A percentile compares a stretch with the other conserved stretches of the same genome.
Evolutionary conservation across 2,113 vertebrate species (phyloP).

Genomic region (Mesocricetus auratus): DNA sequence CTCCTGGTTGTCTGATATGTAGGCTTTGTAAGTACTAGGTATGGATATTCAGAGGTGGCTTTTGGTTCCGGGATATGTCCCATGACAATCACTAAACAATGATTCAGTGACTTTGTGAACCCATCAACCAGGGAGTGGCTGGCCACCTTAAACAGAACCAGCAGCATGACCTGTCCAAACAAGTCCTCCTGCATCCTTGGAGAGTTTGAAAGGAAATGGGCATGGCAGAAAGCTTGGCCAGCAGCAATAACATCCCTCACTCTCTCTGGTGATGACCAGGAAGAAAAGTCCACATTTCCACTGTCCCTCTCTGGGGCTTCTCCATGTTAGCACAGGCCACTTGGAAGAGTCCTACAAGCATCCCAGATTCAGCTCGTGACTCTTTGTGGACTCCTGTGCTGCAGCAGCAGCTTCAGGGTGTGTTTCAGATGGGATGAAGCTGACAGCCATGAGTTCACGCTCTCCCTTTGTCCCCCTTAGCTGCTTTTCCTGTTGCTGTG

Average conservation of each 20-base stretch:
- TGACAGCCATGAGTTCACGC: neutral
- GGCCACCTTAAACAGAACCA: neutral
- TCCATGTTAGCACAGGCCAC: neutral
- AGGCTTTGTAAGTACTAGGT: neutral
- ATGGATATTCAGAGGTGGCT: neutral
- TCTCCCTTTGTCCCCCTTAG: neutral
- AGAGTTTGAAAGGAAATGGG: neutral
- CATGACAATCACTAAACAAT: neutral
- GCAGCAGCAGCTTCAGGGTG: neutral
- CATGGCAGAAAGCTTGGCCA: no score
- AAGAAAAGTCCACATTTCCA: neutral
- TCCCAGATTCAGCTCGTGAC: neutral
- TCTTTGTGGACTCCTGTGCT: neutral
- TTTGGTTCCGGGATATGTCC: neutral
- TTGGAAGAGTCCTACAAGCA: neutral
- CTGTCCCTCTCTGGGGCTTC: neutral
- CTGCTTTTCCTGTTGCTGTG: neutral
- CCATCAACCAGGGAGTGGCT: neutral
- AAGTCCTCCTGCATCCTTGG: neutral
- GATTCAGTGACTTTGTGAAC: neutral
- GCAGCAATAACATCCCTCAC: rapidly evolving
- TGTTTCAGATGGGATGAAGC: no score
- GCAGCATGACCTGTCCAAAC: neutral
- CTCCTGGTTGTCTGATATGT: neutral
- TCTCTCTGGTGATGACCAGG: rapidly evolving